A percentile compares a stretch with the other conserved stretches of the same genome.
These are phyloP conservation scores for Gobionotothen gibberifrons DNA, from an alignment of 2,797 vertebrate species.

Conservation along the genomic window DNA sequence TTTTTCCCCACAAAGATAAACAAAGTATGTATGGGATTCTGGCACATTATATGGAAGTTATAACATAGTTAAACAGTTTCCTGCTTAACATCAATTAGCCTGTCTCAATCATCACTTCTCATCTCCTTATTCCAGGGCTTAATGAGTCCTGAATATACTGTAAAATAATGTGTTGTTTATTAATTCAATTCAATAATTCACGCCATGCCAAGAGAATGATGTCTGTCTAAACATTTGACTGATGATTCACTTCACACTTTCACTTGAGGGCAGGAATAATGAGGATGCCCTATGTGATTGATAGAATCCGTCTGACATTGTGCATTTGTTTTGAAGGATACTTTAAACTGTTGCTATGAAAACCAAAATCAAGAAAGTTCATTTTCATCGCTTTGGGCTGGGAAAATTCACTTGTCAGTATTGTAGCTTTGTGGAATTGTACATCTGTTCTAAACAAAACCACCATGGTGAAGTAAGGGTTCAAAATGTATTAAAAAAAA, in stretches of 20 bases:
- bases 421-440: slow-evolving; percentile 21
- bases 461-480: background rate
- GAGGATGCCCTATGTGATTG: slow-evolving; percentile 23
- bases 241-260: slow-evolving; percentile 45
- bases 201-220: slow-evolving; percentile 3
- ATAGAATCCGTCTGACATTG: slow-evolving; percentile 55
- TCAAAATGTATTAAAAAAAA: background rate
- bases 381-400: background rate
- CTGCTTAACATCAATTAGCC: slow-evolving; percentile 57
- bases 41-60: slow-evolving; percentile 45
- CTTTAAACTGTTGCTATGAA: slow-evolving; percentile 25
- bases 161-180: slow-evolving; percentile 31
- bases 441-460: slow-evolving; percentile 1
- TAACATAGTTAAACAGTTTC: slow-evolving; percentile 45
- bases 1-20: slow-evolving; percentile 49
- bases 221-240: slow-evolving; percentile 33
- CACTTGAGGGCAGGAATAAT: slow-evolving; percentile 10
- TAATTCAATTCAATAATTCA: slow-evolving; percentile 17
- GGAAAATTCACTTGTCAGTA: slow-evolving; percentile 5
- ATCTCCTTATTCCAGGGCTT: slow-evolving; percentile 8
- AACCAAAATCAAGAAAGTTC: slow-evolving; percentile 13
- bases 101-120: slow-evolving; percentile 20
- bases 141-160: slow-evolving; percentile 28
- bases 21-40: slow-evolving; percentile 43
- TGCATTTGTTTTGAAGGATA: slow-evolving; percentile 37